Base-by-base conservation (phyloP, 2,888 invertebrate genomes). In the Bedellia somnulentella region DNA sequence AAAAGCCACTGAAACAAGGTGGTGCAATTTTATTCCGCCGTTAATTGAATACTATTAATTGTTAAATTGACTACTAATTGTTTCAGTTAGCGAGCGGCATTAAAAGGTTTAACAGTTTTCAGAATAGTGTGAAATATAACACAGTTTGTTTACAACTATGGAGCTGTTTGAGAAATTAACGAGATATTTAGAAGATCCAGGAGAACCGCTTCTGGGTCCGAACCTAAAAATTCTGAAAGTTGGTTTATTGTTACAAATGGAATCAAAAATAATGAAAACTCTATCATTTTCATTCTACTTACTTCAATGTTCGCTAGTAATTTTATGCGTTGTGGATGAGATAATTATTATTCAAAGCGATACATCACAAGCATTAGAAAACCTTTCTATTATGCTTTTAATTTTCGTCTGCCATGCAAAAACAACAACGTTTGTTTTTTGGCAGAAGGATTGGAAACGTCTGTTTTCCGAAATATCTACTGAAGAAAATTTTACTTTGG, bases 391-490 rank as follows among this genome's bases (percentile, higher is more conserved):
- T 0, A 55, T 60, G 0, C 63, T 68, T 61, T 43, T 68, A 0
- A 68, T 64, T 31, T 49, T 58, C 0, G 48, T 67, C 2, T 68
- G 68, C 24, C 52, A 61, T 1, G 40, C 58, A 1, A 71, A 71
- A 44, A 51, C 58, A 2, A 44, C 47, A 2, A 56, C 63, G 1
- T 66, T 64, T 32, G 45, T 71, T 3, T 31, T 36, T 9, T 61
- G 61, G 60, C 57, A 68, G 25, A 42, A 49, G 2, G 24, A 46
- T 21, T 71, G 70, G 71, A 47, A 39, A 14, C 36, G 43, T 2
- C 34, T 71, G 0, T 39, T 68, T 4, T 39, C 54, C 2, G 60
- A 52, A 31, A 49, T 63, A 1, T 57, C 64, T 0, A 32, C 33
- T 27, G 39, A 59, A 15, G 71, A 68, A 42, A 49, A 40, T 21